Base-by-base conservation (phyloP, 2,888 invertebrate genomes). In the Anarsia innoxiella region DNA sequence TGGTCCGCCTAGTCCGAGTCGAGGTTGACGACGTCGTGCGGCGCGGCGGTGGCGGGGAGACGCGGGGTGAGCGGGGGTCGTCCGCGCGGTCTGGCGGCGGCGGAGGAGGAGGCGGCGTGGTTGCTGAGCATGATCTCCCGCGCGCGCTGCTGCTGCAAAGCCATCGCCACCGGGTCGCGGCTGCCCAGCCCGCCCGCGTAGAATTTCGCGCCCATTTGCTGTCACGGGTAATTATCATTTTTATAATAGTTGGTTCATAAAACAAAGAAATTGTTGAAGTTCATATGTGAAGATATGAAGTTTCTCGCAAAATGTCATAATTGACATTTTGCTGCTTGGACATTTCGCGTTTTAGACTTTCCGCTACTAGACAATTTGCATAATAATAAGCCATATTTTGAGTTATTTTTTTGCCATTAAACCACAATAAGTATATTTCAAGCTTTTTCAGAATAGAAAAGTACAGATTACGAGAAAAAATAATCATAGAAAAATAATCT, bases 111-210 rank as follows among this genome's bases (percentile, higher is more conserved):
- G 39, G 36, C 19, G 19, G 25, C 37, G 23, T 40, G n/a, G n/a
- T n/a, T n/a, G 19, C 69, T 68, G 45, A 74, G 52, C 72, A 80
- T 73, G 53, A 82, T 75, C 68, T 80, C 79, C 1, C 83, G 59
- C 48, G 84, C 80, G 1, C 74, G 70, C 46, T 79, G 80, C 60
- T 84, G 83, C 58, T 84, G 82, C 35, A 84, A 57, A 44, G 80
- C 80, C 82, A 86, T 85, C 47, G 83, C 83, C 41, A 83, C 67
- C 2, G 85, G 83, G 61, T 86, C 86, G 50, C 86, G 83, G 56
- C 82, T 83, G 64, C 86, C 86, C 13, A 86, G 71, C 0, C 86
- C 86, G 41, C 86, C 86, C 40, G 85, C 78, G 69, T 86, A 86
- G 63, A 70, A 73, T 68, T 86, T 86, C 39, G 84, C 77, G 16